Base-by-base conservation (phyloP, 30 jellyfish, hydroid and myxozoan species). In the Pseudorhiza aurosa region DNA sequence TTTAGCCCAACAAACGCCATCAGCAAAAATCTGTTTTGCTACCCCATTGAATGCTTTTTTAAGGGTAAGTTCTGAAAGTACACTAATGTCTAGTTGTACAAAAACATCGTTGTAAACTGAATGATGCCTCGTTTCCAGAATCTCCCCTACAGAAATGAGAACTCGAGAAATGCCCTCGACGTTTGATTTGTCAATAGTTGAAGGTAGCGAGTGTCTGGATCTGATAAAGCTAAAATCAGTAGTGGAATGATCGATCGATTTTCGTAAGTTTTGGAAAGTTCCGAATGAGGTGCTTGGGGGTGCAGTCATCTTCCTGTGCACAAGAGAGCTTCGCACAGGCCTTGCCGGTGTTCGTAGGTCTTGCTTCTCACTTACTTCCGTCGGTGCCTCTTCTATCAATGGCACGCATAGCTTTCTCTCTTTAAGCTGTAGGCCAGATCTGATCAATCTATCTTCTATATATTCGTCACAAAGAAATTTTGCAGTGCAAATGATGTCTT, bases 1-100 rank as follows among this genome's bases (percentile, higher is more conserved):
- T 65, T 85, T 91, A 4, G 98, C 96, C 98, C 98, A 91, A 26
- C 83, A 76, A 9, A 85, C 57, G n/a, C 95, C 96, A 22, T 85
- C 87, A 0, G 85, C 71, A 74, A 91, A 91, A 21, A 91, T 36
- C 25, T 91, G 88, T 62, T 85, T 86, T 6, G 94, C 98, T n/a
- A 91, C 96, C 11, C 73, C 83, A 56, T 12, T 25, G 32, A 71
- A 71, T 2, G 88, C 90, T 62, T 77, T 55, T 46, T 68, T 85
- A 57, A 91, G 46, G 21, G 86, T 86, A 33, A 76, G 36, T 67
- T 91, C 98, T 26, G 90, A 36, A 29, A 91, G 71, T 12, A 82
- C 49, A 43, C 49, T 72, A 0, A 91, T 74, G 60, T 85, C 85
- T 36, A 91, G 70, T 33, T 85, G 98, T 30, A 91, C 27, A 17